Base-by-base conservation (phyloP, 2,113 vertebrate species). In the Capreolus pygargus region DNA sequence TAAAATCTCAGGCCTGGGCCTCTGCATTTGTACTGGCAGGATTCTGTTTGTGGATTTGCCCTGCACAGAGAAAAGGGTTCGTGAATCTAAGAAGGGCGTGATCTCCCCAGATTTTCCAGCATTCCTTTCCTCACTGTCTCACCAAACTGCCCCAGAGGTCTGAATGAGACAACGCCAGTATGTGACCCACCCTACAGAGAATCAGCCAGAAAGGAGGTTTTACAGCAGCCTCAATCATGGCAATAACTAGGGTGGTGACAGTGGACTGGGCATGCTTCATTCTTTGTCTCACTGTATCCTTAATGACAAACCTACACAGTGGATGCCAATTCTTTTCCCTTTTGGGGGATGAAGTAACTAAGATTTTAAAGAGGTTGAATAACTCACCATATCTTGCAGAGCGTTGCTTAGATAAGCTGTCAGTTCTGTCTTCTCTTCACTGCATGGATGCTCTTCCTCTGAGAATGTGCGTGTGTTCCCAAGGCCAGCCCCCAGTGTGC, bases 221-320 rank as follows among this genome's bases (percentile, higher is more conserved):
- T 19, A 52, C 64, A 36, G 6, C 2, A 45, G 6, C 11, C 5
- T 27, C 36, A 17, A 4, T 8, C 13, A 8, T 4, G 43, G 13
- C 1, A 10, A 57, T 25, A 14, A 39, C n/a, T 6, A 36, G 5
- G 6, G 23, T 11, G 50, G 33, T 12, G 28, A 27, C 0, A 10
- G 39, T 4, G 50, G n/a, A 33, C 7, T 3, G 2, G 47, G 11
- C 8, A 4, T 7, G 21, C 33, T 14, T 27, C 6, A 25, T 3
- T 5, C 14, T 54, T n/a, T 6, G 55, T 28, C 52, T 82, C 50
- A 3, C 30, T 25, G 13, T 4, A 19, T 23, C 30, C 17, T n/a
- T 39, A 36, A 55, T 16, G 78, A 82, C 13, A 52, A 28, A 16
- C 21, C 74, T 28, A 4, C 0, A 0, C 11, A 21, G 21, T 47